Evolutionary conservation across 2,888 invertebrate genomes (phyloP).

Genomic region (Sylvicola fuscatus): DNA sequence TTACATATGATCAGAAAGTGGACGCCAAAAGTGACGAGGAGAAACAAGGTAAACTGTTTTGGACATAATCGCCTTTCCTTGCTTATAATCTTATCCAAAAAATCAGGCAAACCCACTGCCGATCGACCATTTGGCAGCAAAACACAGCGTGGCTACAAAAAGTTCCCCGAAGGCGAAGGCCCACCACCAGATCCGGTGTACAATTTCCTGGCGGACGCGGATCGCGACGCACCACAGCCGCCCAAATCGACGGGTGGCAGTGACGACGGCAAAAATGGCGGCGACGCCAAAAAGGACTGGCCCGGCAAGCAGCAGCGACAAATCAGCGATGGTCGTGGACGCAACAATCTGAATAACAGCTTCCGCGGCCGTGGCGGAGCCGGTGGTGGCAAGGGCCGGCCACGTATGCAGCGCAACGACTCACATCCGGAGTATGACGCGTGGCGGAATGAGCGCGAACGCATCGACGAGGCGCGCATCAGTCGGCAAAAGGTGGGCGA

Average conservation of each 20-base stretch:
- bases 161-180: slow-evolving; percentile 21
- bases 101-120: no score
- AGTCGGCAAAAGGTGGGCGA: slow-evolving; percentile 24
- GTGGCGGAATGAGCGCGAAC: slow-evolving; percentile 25
- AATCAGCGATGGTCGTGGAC: background rate
- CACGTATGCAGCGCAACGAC: slow-evolving; percentile 6
- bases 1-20: slow-evolving; percentile 10
- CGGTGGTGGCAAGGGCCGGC: slow-evolving; percentile 2
- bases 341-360: slow-evolving; percentile 5
- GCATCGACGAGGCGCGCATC: slow-evolving; percentile 25
- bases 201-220: slow-evolving; percentile 25
- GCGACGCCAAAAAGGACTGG: slow-evolving; percentile 6
- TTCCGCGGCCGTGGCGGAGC: slow-evolving; percentile 6
- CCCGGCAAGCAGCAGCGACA: slow-evolving; percentile 2
- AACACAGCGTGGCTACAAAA: slow-evolving; percentile 9
- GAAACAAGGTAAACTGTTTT: slow-evolving; percentile 6
- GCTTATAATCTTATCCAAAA: no score
- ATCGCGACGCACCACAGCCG: slow-evolving; percentile 15
- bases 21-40: slow-evolving; percentile 10
- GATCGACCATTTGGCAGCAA: no score
- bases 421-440: slow-evolving; percentile 19
- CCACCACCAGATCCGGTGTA: slow-evolving; percentile 27
- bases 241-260: slow-evolving; percentile 3
- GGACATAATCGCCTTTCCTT: no score
- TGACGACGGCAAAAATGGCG: slow-evolving; percentile 2